Evolutionary conservation across 1,140 invertebrate genomes (phyloP).

Genomic region (Diuraphis noxia): DNA sequence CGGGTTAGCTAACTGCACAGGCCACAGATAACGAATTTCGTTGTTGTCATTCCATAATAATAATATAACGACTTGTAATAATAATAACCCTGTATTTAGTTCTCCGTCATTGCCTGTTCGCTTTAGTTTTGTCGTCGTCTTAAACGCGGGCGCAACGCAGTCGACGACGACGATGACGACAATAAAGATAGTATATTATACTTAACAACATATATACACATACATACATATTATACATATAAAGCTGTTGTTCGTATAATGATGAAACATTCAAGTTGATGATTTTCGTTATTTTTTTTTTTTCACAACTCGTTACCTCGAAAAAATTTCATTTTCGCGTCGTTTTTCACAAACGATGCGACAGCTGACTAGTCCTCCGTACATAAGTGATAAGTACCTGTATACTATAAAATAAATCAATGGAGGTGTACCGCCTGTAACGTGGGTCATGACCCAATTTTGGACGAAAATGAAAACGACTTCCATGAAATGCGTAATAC

Average conservation of each 20-base stretch:
- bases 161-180: background rate
- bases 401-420: background rate
- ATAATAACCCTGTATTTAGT: conserved; percentile 11
- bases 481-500: background rate
- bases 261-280: background rate
- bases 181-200: background rate
- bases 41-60: background rate
- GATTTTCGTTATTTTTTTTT: background rate
- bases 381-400: background rate
- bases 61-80: background rate
- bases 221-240: background rate
- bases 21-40: background rate
- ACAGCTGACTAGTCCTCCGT: background rate
- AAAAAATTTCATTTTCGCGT: background rate
- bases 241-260: background rate
- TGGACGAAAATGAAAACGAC: background rate
- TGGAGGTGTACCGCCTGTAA: background rate
- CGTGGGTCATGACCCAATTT: background rate
- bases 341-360: background rate
- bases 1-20: background rate
- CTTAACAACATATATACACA: background rate
- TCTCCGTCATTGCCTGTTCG: background rate
- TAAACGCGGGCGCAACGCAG: background rate
- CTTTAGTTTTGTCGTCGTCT: background rate
- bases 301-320: background rate